phyloP scores from a whole-genome alignment of 2,888 invertebrate species.

The Himalopsyche kuldschensis region DNA sequence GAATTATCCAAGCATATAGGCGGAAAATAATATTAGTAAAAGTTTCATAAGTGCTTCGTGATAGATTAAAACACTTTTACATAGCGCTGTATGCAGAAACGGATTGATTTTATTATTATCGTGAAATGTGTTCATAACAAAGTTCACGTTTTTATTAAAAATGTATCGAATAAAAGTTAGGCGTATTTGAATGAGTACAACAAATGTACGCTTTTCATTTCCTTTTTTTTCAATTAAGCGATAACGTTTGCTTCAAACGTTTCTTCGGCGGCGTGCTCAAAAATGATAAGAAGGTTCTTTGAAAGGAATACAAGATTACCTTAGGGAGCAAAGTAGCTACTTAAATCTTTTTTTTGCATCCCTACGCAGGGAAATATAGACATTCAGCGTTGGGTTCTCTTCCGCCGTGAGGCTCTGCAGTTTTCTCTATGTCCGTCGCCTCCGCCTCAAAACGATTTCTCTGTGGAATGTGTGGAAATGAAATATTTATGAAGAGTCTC shows the following conservation, averaged over 20 bases:
- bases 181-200: not conserved
- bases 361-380: conserved; percentile 29
- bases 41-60: not conserved
- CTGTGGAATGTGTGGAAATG: not conserved
- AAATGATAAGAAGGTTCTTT: conserved; percentile 33
- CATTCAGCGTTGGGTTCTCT: conserved; percentile 16
- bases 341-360: conserved; percentile 33
- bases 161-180: conserved; percentile 26
- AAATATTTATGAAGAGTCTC: conserved; percentile 8
- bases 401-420: conserved; percentile 1
- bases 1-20: too few relatives aligned
- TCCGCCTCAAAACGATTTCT: conserved; percentile 2
- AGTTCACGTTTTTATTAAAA: not conserved
- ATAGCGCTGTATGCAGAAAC: not conserved
- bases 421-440: conserved; percentile 1
- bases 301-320: conserved; percentile 36
- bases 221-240: conserved; percentile 36
- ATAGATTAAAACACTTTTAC: not conserved
- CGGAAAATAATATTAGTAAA: not conserved
- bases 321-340: conserved; percentile 26
- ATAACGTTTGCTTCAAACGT: conserved; percentile 34
- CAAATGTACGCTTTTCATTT: conserved; percentile 33
- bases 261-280: conserved; percentile 25
- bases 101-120: not conserved
- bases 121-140: not conserved